phyloP scores from a whole-genome alignment of 1,140 invertebrate genomes.

The Halotydeus destructor region DNA sequence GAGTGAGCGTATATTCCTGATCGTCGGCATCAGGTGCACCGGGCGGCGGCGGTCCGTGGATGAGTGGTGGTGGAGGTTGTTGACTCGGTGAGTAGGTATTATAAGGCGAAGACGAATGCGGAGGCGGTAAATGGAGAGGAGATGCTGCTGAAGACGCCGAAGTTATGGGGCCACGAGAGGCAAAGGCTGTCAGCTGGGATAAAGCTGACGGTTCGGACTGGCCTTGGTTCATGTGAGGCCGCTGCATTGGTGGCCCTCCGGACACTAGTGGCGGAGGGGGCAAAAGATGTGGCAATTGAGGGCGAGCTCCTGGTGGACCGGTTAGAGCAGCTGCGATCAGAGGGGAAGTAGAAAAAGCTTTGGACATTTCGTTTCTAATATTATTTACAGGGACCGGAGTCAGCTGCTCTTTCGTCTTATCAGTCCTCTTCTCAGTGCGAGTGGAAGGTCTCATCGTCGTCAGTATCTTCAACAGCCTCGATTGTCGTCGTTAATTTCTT shows the following conservation, averaged over 20 bases:
- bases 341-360: not conserved
- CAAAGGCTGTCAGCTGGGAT: slow-evolving; percentile 11
- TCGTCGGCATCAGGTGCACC: not conserved
- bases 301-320: not conserved
- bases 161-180: slow-evolving; percentile 2
- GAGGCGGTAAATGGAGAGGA: slow-evolving; percentile 8
- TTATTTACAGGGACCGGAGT: slow-evolving; percentile 7
- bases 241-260: not conserved
- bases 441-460: not conserved
- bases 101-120: slow-evolving; percentile 3
- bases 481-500: not conserved
- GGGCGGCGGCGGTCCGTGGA: not conserved
- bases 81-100: not conserved
- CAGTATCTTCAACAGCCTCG: not conserved
- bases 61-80: not conserved
- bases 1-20: slow-evolving; percentile 3
- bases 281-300: not conserved
- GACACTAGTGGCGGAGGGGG: not conserved
- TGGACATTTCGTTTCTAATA: slow-evolving; percentile 6
- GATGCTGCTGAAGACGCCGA: slow-evolving; percentile 3
- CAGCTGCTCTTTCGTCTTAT: slow-evolving; percentile 3
- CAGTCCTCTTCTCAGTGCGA: not conserved
- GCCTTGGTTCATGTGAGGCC: not conserved
- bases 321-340: not conserved
- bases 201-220: slow-evolving; percentile 8